phyloP scores from a whole-genome alignment of 2,888 invertebrate species.

The Lepidochrysops patricia region DNA sequence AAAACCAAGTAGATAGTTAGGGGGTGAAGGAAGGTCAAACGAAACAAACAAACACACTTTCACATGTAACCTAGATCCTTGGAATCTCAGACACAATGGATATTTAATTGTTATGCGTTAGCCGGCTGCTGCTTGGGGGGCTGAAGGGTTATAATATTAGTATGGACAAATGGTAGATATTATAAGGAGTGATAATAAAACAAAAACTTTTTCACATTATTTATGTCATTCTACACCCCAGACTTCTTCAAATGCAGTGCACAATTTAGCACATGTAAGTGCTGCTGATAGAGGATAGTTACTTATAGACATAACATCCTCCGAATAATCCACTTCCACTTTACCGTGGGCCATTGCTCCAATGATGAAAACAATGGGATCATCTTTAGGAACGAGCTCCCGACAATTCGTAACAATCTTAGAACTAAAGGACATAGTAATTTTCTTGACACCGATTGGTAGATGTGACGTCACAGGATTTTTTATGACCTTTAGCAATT shows the following conservation, averaged over 20 bases:
- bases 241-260: slow-evolving; percentile 94
- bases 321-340: slow-evolving; percentile 90
- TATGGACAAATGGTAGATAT: too few relatives aligned
- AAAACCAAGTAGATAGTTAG: too few relatives aligned
- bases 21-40: too few relatives aligned
- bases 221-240: slow-evolving; percentile 85
- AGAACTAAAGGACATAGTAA: slow-evolving; percentile 92
- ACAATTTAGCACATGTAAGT: slow-evolving; percentile 95
- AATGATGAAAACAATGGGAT: slow-evolving; percentile 92
- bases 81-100: too few relatives aligned
- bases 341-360: slow-evolving; percentile 99
- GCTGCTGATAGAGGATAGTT: slow-evolving; percentile 98
- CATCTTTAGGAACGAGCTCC: slow-evolving; percentile 84
- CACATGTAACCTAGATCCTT: too few relatives aligned
- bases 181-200: neutral
- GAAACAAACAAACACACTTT: too few relatives aligned
- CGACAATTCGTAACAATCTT: slow-evolving; percentile 79
- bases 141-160: too few relatives aligned
- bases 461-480: slow-evolving; percentile 96
- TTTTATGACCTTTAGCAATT: slow-evolving; percentile 95
- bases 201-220: slow-evolving; percentile 15
- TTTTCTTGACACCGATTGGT: slow-evolving; percentile 93
- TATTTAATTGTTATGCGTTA: too few relatives aligned
- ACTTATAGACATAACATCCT: slow-evolving; percentile 93
- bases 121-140: too few relatives aligned